Conservation (phyloP, 1,140 invertebrate genomes). For the Bombus vancouverensis region DNA sequence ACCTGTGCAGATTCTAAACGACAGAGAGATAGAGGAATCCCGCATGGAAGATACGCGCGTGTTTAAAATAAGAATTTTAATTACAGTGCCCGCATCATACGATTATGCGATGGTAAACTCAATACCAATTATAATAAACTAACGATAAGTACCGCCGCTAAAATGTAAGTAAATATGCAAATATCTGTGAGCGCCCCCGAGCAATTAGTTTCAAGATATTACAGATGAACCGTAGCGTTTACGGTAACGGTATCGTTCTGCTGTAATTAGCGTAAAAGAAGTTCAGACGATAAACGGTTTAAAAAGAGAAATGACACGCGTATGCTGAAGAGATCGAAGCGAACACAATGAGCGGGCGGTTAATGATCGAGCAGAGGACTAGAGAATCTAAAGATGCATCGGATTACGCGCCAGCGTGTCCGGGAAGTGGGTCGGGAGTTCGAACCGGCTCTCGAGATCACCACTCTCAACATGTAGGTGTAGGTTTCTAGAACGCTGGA, state of each 20-base stretch:
- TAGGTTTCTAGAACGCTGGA: constrained; percentile 69
- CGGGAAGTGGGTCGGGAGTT: constrained; percentile 63
- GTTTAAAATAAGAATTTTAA: too few relatives aligned
- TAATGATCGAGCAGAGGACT: constrained; percentile 10
- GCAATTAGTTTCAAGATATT: too few relatives aligned
- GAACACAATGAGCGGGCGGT: constrained; percentile 18
- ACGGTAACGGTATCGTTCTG: too few relatives aligned
- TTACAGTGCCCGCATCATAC: too few relatives aligned
- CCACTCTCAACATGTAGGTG: constrained; percentile 57
- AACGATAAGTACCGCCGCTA: too few relatives aligned
- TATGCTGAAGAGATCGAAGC: not conserved
- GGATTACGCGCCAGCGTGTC: constrained; percentile 42
- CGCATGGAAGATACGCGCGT: too few relatives aligned
- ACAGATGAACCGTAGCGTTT: too few relatives aligned
- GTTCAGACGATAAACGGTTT: not conserved
- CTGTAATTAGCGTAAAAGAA: too few relatives aligned
- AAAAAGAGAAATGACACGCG: not conserved
- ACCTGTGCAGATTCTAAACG: not conserved
- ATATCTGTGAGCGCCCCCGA: too few relatives aligned
- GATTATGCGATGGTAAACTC: too few relatives aligned
- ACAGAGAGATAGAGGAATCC: not conserved
- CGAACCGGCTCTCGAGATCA: constrained; percentile 67
- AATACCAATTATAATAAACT: too few relatives aligned
- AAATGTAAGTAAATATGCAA: too few relatives aligned
- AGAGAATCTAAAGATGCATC: constrained; percentile 19